A percentile compares a stretch with the other conserved stretches of the same genome.
Conservation (phyloP, 1,140 invertebrate species). For the Diorhabda elongata region DNA sequence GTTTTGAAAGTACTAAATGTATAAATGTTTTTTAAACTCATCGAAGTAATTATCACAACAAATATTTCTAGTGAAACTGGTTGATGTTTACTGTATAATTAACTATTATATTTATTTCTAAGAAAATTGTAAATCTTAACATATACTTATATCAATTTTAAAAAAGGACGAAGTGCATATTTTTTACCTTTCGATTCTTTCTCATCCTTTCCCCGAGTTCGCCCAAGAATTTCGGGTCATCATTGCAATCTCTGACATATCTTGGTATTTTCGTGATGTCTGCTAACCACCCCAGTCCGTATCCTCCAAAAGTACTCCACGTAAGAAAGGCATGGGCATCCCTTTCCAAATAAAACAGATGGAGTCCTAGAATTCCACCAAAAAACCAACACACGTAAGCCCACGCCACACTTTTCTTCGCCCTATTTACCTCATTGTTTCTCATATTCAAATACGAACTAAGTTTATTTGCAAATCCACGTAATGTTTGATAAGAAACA, state of each 20-base stretch:
- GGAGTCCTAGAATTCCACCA: slow-evolving; percentile 84
- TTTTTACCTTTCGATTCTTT: slow-evolving; percentile 57
- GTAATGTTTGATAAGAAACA: slow-evolving; percentile 2
- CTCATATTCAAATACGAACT: slow-evolving; percentile 13
- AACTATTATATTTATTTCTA: too few species aligned
- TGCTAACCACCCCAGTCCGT: slow-evolving; percentile 80
- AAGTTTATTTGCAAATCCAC: not conserved
- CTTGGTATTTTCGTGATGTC: slow-evolving; percentile 81
- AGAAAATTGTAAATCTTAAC: too few species aligned
- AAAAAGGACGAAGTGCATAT: too few species aligned
- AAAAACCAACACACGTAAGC: slow-evolving; percentile 84
- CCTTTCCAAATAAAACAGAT: slow-evolving; percentile 85
- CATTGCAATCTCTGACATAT: slow-evolving; percentile 85
- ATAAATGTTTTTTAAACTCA: too few species aligned
- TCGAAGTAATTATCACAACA: too few species aligned
- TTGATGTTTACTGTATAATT: too few species aligned
- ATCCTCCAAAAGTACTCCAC: slow-evolving; percentile 82
- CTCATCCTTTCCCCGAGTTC: slow-evolving; percentile 62
- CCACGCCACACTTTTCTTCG: slow-evolving; percentile 62
- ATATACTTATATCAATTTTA: too few species aligned
- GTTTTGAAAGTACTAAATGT: too few species aligned
- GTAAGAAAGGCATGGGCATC: slow-evolving; percentile 89
- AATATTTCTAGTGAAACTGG: too few species aligned
- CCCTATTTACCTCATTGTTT: slow-evolving; percentile 5
- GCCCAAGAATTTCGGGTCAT: slow-evolving; percentile 66